These are phyloP conservation scores for Eulithis testata DNA, from an alignment of 2,888 invertebrate species.

Conservation along the genomic window DNA sequence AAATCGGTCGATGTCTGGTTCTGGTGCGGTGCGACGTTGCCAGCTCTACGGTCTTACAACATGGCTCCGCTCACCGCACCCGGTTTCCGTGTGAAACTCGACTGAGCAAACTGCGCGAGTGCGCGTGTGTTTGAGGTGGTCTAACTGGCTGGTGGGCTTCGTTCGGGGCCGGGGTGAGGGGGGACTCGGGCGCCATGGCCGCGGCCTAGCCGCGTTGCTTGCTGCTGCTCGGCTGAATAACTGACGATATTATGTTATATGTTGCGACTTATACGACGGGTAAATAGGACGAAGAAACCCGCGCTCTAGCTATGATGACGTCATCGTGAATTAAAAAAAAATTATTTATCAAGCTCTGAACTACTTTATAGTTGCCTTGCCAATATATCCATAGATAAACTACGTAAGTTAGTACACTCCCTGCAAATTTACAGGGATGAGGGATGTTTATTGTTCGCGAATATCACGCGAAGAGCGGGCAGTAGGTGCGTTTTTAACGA, in stretches of 20 bases:
- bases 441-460: too few relatives aligned
- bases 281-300: conserved; percentile 56
- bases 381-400: too few relatives aligned
- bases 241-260: conserved; percentile 41
- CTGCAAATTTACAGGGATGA: too few relatives aligned
- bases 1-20: conserved; percentile 80
- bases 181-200: conserved; percentile 45
- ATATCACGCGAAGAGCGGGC: too few relatives aligned
- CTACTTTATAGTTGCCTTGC: too few relatives aligned
- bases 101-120: conserved; percentile 69
- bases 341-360: conserved; percentile 8
- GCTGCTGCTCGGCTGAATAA: conserved; percentile 47
- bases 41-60: conserved; percentile 79
- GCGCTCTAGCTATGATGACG: conserved; percentile 72
- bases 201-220: conserved; percentile 34
- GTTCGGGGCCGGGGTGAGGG: conserved; percentile 47
- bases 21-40: conserved; percentile 73
- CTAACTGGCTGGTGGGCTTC: conserved; percentile 49
- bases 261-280: conserved; percentile 44
- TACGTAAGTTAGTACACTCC: too few relatives aligned
- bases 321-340: conserved; percentile 54
- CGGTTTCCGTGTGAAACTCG: conserved; percentile 84
- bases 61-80: conserved; percentile 81
- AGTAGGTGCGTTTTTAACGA: too few relatives aligned
- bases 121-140: conserved; percentile 72